phyloP scores from a whole-genome alignment of 2,797 vertebrate genomes.

The Orientallactaga sibirica region DNA sequence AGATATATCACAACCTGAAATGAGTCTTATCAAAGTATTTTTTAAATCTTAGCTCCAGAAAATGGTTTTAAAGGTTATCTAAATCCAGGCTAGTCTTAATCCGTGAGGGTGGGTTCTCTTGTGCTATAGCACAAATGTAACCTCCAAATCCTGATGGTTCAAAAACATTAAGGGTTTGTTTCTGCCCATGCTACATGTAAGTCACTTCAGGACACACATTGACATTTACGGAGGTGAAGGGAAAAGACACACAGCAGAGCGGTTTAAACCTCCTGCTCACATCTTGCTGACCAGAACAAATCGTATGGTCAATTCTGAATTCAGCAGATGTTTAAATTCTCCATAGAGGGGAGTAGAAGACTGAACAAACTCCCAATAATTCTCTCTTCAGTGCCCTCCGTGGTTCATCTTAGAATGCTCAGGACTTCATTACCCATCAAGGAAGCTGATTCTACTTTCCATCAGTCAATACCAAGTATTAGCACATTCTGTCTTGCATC shows the following conservation, averaged over 20 bases:
- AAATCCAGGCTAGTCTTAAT: constrained; percentile 8
- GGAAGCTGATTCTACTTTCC: not conserved
- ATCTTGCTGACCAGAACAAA: not conserved
- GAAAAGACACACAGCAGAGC: not conserved
- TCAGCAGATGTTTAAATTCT: not conserved
- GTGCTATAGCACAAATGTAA: constrained; percentile 3
- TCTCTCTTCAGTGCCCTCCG: not conserved
- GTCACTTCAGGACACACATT: not conserved
- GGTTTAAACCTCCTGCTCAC: constrained; percentile 39
- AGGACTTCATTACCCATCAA: not conserved
- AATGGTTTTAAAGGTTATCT: constrained; percentile 5
- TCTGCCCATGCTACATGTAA: not conserved
- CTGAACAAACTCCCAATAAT: not conserved
- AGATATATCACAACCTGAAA: not conserved
- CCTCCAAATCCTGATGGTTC: not conserved
- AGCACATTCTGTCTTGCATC: not conserved
- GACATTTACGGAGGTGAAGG: not conserved
- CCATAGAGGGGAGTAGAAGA: not conserved
- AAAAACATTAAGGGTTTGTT: constrained; percentile 1
- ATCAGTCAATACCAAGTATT: not conserved
- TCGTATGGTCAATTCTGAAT: not conserved
- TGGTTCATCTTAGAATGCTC: not conserved
- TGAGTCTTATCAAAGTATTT: constrained; percentile 13
- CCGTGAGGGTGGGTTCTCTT: not conserved
- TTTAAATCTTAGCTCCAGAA: constrained; percentile 1